phyloP scores from a whole-genome alignment of 2,113 vertebrate genomes.

The Cacatua alba region DNA sequence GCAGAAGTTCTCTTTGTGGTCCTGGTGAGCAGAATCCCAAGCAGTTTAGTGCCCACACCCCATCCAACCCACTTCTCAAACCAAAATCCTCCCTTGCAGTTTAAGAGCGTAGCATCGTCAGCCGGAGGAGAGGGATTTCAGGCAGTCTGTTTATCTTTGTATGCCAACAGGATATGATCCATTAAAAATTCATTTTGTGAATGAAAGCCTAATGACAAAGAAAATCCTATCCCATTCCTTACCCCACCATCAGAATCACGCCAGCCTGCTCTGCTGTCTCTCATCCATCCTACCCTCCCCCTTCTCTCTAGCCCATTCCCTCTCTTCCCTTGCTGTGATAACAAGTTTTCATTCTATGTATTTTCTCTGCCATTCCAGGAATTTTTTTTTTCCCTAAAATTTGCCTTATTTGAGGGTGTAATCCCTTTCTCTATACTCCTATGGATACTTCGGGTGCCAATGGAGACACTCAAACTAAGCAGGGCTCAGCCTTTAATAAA shows the following conservation, averaged over 20 bases:
- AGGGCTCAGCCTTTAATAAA: neutral
- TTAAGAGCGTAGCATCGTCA: neutral
- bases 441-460: neutral
- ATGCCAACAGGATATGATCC: neutral
- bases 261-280: neutral
- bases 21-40: neutral
- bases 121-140: neutral
- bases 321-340: neutral
- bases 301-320: neutral
- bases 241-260: neutral
- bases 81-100: neutral
- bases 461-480: neutral
- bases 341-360: neutral
- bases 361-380: neutral
- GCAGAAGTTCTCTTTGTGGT: neutral
- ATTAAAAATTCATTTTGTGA: constrained; percentile 3
- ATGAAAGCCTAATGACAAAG: neutral
- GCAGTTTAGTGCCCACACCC: neutral
- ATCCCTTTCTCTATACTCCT: neutral
- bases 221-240: neutral
- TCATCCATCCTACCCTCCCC: neutral
- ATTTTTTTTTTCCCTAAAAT: neutral
- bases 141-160: neutral
- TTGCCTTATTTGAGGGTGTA: neutral
- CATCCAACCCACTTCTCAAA: neutral